Evolutionary conservation across 2,113 vertebrate species (phyloP), one percentile per base, ranked within the genome.

Genomic region (Mystacornis crossleyi): DNA sequence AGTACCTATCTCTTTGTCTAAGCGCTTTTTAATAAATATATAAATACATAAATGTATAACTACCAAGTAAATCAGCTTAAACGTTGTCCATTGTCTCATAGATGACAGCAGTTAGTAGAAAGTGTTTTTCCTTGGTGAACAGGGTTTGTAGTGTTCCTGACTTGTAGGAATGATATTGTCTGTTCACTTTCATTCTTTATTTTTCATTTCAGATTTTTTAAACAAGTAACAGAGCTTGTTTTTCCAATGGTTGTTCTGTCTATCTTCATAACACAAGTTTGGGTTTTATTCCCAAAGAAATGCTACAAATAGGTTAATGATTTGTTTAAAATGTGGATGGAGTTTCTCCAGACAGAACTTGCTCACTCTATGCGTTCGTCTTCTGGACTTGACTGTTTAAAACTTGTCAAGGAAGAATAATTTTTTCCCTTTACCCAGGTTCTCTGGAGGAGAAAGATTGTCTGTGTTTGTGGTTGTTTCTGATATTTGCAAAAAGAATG

Each of bases 1-100:
- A 90, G 57, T 78, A 54, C 88, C 95, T 97, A 86, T 92, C 96
- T 95, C 89, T 96, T 95, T 97, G 93, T 95, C 83, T 92, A 77
- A 96, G 90, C 26, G 0, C 57, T 93, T 70, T 95, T 93, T 91
- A 61, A 92, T 93, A 95, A 77, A 94, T 71, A n/a, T 61, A 24
- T 94, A 86, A 58, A 34, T 91, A 92, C 20, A 84, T 90, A 79
- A 86, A 91, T 64, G 38, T 62, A 24, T 90, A 90, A 72, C 62
- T 62, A 79, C 73, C 57, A 80, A 70, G 74, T 93, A 88, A 66
- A 89, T 74, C 62, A 66, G 45, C 58, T 50, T 80, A 58, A 31
- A 73, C 77, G 86, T 70, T 91, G 65, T 86, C 87, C 62, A 40
- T 90, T 96, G 87, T 94, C 72, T 92, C 12, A 0, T 5, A 78